A percentile compares a stretch with the other conserved stretches of the same genome.
Conservation (phyloP, 2,888 invertebrate genomes). For the Cistogaster globosa region DNA sequence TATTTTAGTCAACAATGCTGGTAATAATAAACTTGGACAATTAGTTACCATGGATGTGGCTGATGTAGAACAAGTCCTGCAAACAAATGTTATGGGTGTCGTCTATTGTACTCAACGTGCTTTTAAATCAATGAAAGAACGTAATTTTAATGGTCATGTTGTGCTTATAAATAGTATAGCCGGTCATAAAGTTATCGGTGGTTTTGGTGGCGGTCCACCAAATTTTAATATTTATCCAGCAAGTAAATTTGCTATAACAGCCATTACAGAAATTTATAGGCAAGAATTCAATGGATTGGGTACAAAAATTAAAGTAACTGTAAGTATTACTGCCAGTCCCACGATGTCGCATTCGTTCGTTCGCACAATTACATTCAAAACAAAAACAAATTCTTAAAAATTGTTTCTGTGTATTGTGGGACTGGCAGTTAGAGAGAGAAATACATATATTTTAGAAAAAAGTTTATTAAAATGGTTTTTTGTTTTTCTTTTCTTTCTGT, state of each 20-base stretch:
- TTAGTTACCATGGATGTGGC: constrained; percentile 74
- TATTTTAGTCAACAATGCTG: constrained; percentile 86
- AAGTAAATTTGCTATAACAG: constrained; percentile 80
- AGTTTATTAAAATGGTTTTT: too few relatives aligned
- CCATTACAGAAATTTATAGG: constrained; percentile 80
- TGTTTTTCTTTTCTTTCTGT: not conserved
- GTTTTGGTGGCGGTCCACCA: constrained; percentile 61
- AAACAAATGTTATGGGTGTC: constrained; percentile 84
- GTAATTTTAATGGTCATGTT: constrained; percentile 83
- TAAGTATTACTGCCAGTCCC: too few relatives aligned
- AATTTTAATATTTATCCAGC: constrained; percentile 79
- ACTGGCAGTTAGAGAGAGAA: too few relatives aligned
- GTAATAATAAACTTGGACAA: constrained; percentile 77
- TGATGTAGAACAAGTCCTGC: constrained; percentile 78
- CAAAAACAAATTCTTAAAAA: too few relatives aligned
- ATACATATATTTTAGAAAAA: too few relatives aligned
- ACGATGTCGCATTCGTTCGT: too few relatives aligned
- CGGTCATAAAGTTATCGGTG: constrained; percentile 77
- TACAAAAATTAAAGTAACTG: constrained; percentile 81
- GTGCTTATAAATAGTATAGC: constrained; percentile 83
- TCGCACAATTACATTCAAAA: too few relatives aligned
- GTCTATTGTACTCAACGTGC: constrained; percentile 84
- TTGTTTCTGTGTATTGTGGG: too few relatives aligned
- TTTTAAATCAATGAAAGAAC: constrained; percentile 83
- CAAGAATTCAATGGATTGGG: constrained; percentile 79